Conservation (phyloP, 2,888 invertebrate species). For the Parapristionchus giblindavisi region DNA sequence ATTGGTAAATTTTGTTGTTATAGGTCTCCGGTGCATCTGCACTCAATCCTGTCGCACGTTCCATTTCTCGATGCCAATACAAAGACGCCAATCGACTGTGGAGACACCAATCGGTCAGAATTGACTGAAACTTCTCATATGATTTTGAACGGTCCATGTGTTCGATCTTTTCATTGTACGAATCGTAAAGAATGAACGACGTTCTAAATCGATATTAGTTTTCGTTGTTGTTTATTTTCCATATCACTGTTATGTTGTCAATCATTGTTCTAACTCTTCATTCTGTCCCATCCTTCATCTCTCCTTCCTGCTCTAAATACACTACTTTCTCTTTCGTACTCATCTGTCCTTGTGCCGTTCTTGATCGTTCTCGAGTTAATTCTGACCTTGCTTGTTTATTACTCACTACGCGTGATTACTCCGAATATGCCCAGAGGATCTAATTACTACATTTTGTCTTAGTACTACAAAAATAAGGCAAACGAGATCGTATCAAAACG, state of each 20-base stretch:
- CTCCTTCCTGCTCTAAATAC: too few relatives aligned
- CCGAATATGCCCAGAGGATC: neutral
- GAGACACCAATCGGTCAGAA: conserved; percentile 56
- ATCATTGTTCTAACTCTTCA: neutral
- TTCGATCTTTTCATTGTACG: too few relatives aligned
- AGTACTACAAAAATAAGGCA: too few relatives aligned
- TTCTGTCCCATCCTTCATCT: neutral
- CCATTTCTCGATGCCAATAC: conserved; percentile 59
- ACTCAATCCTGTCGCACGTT: conserved; percentile 56
- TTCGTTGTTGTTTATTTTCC: neutral
- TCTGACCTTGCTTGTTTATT: neutral
- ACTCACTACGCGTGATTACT: neutral
- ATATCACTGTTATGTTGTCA: neutral
- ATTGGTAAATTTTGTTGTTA: neutral
- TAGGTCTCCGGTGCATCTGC: conserved; percentile 54
- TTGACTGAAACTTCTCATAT: neutral
- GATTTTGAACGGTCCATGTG: neutral
- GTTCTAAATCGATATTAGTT: neutral
- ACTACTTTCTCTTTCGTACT: too few relatives aligned
- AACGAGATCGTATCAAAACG: too few relatives aligned
- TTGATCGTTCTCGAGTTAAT: conserved; percentile 15
- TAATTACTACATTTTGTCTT: neutral
- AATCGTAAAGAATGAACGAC: too few relatives aligned
- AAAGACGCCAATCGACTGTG: conserved; percentile 53
- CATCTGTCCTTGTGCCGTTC: neutral